These are phyloP conservation scores for Meliscaeva auricollis DNA, from an alignment of 2,888 invertebrate genomes.

Conservation along the genomic window DNA sequence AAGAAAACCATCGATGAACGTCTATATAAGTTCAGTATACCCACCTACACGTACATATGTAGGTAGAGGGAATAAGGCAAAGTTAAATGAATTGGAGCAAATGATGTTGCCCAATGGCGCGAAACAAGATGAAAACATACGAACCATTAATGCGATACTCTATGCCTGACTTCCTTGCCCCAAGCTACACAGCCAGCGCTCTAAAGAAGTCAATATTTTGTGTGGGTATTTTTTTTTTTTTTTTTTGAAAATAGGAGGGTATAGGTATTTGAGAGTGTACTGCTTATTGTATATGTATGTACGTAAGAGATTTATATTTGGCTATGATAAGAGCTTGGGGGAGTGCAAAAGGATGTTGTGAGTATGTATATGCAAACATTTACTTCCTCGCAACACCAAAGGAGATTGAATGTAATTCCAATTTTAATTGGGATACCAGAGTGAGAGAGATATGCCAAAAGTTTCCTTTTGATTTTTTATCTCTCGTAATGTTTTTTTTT, in stretches of 20 bases:
- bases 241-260: not conserved
- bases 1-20: not conserved
- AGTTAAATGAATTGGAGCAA: conserved; percentile 74
- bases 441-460: not conserved
- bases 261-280: not conserved
- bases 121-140: conserved; percentile 75
- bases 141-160: conserved; percentile 71
- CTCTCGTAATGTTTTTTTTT: not conserved
- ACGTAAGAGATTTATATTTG: not conserved
- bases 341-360: conserved; percentile 11
- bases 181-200: not conserved
- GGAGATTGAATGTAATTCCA: conserved; percentile 17
- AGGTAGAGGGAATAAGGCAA: conserved; percentile 12
- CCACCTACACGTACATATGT: not conserved
- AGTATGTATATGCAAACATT: conserved; percentile 54
- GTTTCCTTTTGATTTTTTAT: conserved; percentile 50
- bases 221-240: no score
- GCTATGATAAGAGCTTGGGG: not conserved
- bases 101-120: conserved; percentile 75
- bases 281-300: not conserved
- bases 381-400: conserved; percentile 17
- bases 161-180: conserved; percentile 31
- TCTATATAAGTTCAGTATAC: no score
- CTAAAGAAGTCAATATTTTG: conserved; percentile 61
- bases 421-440: conserved; percentile 56